These are phyloP conservation scores for Acanthisitta chloris DNA, from an alignment of 2,113 vertebrate genomes.

Conservation along the genomic window DNA sequence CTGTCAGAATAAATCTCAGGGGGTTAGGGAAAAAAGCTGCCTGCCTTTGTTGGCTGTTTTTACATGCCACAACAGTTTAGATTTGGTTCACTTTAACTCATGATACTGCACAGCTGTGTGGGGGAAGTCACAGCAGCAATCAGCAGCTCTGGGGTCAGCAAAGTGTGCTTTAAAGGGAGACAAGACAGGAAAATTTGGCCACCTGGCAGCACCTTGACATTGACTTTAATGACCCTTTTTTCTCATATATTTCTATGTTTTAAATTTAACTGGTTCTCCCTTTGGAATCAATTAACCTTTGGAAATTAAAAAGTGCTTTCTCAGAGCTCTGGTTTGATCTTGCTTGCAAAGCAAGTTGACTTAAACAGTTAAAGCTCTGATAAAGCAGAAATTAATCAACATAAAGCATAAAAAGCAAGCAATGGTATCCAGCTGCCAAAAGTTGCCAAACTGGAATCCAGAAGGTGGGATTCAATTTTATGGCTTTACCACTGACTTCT, in stretches of 20 bases:
- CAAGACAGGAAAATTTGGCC: background rate
- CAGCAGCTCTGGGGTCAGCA: background rate
- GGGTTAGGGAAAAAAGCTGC: conserved; percentile 14
- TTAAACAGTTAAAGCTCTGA: background rate
- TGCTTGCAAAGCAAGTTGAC: background rate
- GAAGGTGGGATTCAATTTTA: background rate
- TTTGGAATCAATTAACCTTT: background rate
- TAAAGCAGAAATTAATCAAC: background rate
- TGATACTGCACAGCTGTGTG: background rate
- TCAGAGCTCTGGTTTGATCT: background rate
- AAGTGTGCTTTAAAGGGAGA: background rate
- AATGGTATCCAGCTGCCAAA: background rate
- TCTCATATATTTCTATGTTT: background rate
- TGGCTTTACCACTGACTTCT: background rate
- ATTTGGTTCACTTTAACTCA: conserved; percentile 17
- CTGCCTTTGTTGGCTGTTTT: conserved; percentile 57
- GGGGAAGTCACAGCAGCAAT: background rate
- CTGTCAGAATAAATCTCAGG: conserved; percentile 66
- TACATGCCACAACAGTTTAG: conserved; percentile 31
- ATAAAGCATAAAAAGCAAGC: background rate
- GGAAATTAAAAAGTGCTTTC: background rate
- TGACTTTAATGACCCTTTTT: background rate
- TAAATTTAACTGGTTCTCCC: background rate
- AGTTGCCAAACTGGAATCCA: background rate
- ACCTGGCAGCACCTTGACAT: background rate